A percentile compares a stretch with the other conserved stretches of the same genome.
These are phyloP conservation scores for Phenganax subtilis DNA, from an alignment of 92 coral and sea anemone genomes.

Conservation along the genomic window DNA sequence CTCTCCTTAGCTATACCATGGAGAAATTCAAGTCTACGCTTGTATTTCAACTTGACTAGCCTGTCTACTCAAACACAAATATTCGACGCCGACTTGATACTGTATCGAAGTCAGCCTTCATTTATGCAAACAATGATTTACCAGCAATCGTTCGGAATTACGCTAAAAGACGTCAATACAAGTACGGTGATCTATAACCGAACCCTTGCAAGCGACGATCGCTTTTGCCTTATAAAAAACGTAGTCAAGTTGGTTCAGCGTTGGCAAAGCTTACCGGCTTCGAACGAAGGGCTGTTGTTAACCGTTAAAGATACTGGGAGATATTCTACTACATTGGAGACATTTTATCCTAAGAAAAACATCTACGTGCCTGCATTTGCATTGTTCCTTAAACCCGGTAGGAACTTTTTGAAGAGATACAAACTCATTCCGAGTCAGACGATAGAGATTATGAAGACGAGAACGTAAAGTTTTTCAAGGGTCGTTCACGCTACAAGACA, in stretches of 20 bases:
- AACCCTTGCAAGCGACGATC: not conserved
- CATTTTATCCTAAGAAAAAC: conserved; percentile 30
- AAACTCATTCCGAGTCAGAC: conserved; percentile 18
- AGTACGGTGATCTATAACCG: conserved; percentile 7
- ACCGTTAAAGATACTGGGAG: conserved; percentile 16
- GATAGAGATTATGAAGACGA: not conserved
- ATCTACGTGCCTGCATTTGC: conserved; percentile 33
- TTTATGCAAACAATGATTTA: not conserved
- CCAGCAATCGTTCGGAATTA: conserved; percentile 12
- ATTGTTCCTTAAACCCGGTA: not conserved
- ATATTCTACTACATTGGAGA: not conserved
- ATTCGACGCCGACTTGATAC: not conserved
- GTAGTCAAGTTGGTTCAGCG: not conserved
- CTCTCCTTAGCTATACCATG: conserved; percentile 1
- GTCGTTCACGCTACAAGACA: not conserved
- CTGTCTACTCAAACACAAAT: not conserved
- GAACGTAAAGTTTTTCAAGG: not conserved
- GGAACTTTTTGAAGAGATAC: not conserved
- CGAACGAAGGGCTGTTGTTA: conserved; percentile 21
- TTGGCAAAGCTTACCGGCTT: conserved; percentile 11
- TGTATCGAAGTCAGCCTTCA: not conserved
- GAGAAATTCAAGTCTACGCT: conserved; percentile 11
- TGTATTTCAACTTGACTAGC: conserved; percentile 32
- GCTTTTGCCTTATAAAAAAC: not conserved
- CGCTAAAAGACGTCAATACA: conserved; percentile 11